Evolutionary conservation across 2,113 vertebrate genomes (phyloP).

Genomic region (Quiscalus mexicanus): DNA sequence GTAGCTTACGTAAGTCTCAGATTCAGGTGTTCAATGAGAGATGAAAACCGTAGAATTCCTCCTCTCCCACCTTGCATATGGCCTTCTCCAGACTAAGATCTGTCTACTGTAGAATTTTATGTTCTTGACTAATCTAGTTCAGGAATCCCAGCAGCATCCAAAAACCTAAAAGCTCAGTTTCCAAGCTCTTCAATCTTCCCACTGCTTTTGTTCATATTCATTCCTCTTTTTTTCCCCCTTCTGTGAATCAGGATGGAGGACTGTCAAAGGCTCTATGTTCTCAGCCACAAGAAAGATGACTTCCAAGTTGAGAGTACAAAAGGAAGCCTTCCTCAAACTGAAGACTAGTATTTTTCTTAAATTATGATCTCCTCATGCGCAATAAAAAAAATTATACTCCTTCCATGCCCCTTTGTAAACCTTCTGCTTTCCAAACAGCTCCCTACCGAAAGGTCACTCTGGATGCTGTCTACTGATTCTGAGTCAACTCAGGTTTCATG

Average conservation of each 20-base stretch:
- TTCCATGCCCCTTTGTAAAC: background rate
- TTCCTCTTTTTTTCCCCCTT: background rate
- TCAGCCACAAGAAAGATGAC: background rate
- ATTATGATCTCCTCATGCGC: background rate
- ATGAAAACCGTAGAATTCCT: background rate
- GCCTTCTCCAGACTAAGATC: background rate
- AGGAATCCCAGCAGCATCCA: background rate
- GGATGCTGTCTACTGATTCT: background rate
- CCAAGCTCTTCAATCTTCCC: background rate
- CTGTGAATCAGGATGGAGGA: background rate
- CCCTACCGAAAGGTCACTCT: background rate
- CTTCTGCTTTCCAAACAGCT: background rate
- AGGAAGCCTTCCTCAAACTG: background rate
- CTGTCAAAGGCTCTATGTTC: background rate
- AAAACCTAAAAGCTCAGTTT: background rate
- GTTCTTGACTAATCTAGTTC: background rate
- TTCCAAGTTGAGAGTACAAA: background rate
- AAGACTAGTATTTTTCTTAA: background rate
- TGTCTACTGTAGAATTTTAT: background rate
- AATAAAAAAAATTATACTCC: background rate
- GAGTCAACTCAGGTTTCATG: background rate
- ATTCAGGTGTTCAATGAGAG: background rate
- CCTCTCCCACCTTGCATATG: background rate
- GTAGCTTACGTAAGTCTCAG: background rate
- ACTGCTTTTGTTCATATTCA: background rate